Base-by-base conservation (phyloP, 2,888 invertebrate genomes). In the Autographa pulchrina region DNA sequence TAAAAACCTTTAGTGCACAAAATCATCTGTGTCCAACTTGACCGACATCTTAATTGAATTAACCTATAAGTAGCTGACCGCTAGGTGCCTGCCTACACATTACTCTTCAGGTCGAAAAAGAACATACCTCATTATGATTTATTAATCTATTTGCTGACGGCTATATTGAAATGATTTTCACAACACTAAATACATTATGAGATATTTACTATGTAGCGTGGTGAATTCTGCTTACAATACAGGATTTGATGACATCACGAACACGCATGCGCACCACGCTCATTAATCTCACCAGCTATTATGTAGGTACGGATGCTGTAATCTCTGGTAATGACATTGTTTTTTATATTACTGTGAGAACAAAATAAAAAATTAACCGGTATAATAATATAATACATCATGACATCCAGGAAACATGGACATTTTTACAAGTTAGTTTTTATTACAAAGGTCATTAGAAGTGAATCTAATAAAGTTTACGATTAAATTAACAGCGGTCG, bases 161-260 rank as follows among this genome's bases (percentile, higher is more conserved):
- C 38, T 38, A 38, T 11, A 35, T 11, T 11, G 11, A 38, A 11
- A 1, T 11, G 11, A 35, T 32, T 32, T 32, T 32, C 32, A 32
- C 3, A 32, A 32, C 32, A 32, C 32, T 32, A 32, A 32, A 32
- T 5, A 32, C 32, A 32, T 25, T 25, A 25, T 25, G 25, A 25
- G 25, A 3, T 35, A 35, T 35, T 35, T 35, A 35, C 35, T 6
- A 35, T 35, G 2, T 4, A 43, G 16, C 43, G 3, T 43, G 43
- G 16, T 16, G 4, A 43, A 48, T 48, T 11, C 38, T 9, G 9
- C 35, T 38, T 38, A 16, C n/a, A 0, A 43, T 48, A 4, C n/a
- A n/a, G n/a, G 48, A 48, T 48, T 48, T n/a, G 48, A 48, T 48
- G 48, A 48, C 14, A n/a, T 48, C 48, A 48, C 48, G n/a, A 48